Percentiles rank a stretch among this genome's conserved stretches.
Evolutionary conservation across 2,797 vertebrate genomes (phyloP).

Genomic region (Thunnus albacares): DNA sequence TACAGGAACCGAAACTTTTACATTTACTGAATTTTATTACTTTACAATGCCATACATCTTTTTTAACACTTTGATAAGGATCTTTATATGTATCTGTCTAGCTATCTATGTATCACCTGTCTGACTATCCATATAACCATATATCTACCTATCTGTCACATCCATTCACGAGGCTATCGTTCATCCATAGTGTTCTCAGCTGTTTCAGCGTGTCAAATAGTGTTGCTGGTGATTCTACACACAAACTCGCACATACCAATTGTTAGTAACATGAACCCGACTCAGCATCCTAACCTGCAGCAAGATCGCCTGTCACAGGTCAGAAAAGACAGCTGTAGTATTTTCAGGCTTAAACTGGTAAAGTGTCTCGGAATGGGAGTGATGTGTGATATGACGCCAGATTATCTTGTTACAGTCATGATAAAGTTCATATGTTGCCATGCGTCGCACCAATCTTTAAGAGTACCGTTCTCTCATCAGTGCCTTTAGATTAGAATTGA

Average conservation of each 20-base stretch:
- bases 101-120: constrained; percentile 29
- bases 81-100: constrained; percentile 13
- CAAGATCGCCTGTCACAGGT: constrained; percentile 70
- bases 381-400: constrained; percentile 45
- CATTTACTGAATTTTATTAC: not conserved
- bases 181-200: constrained; percentile 78
- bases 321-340: constrained; percentile 75
- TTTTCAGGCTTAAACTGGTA: constrained; percentile 66
- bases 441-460: constrained; percentile 14
- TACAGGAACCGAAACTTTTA: not conserved
- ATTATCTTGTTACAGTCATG: constrained; percentile 64
- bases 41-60: not conserved
- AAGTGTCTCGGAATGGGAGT: constrained; percentile 62
- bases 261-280: constrained; percentile 81
- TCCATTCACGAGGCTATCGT: constrained; percentile 51
- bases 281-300: constrained; percentile 78
- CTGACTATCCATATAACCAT: constrained; percentile 10
- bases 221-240: constrained; percentile 55
- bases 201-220: constrained; percentile 75
- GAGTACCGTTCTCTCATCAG: not conserved
- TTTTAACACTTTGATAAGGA: not conserved
- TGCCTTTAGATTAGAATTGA: not conserved
- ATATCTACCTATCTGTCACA: constrained; percentile 53
- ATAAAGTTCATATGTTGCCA: constrained; percentile 58
- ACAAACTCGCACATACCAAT: constrained; percentile 71